These are phyloP conservation scores for Amphilophus citrinellus DNA, from an alignment of 2,113 vertebrate species.

Conservation along the genomic window DNA sequence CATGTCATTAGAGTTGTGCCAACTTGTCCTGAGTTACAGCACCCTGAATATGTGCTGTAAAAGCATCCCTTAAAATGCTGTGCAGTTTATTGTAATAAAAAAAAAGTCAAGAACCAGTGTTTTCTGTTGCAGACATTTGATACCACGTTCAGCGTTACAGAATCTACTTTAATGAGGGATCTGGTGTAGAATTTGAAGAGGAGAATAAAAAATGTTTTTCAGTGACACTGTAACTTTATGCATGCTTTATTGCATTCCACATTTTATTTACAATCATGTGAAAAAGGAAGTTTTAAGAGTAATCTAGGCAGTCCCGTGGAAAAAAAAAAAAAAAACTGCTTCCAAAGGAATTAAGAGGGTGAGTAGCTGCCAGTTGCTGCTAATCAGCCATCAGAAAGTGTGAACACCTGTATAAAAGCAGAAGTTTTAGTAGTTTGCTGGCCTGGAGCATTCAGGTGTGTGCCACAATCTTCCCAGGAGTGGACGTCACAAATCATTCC, in stretches of 20 bases:
- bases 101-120: not conserved
- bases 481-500: no score
- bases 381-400: no score
- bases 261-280: not conserved
- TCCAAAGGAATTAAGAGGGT: no score
- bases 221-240: not conserved
- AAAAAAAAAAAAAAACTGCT: no score
- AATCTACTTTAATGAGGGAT: not conserved
- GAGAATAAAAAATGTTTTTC: constrained; percentile 3
- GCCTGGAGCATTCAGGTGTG: no score
- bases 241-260: not conserved
- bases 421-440: no score
- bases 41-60: not conserved
- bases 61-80: not conserved
- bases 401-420: no score
- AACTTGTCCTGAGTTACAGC: not conserved
- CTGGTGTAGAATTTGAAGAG: constrained; percentile 1
- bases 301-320: no score
- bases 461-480: no score
- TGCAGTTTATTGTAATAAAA: not conserved
- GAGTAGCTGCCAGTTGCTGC: no score
- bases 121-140: constrained; percentile 21
- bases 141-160: not conserved
- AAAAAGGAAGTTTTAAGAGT: no score
- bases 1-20: not conserved